Base-by-base conservation (phyloP, 2,888 invertebrate species). In the Sinotaia quadrata region DNA sequence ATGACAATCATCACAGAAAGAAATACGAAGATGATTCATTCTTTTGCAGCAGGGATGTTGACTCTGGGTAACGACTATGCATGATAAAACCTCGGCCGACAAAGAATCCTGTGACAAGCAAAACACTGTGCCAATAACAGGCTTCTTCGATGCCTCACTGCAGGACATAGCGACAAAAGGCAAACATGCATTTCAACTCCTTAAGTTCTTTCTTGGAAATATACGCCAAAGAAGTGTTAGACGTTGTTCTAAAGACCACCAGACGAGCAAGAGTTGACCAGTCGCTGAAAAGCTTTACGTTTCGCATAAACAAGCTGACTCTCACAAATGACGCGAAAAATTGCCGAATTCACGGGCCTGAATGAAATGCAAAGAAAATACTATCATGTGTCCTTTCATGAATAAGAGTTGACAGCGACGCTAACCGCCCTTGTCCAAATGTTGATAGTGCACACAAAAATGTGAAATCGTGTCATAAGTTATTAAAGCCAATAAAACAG, bases 21-120 rank as follows among this genome's bases (percentile, higher is more conserved):
- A 27, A 37, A 41, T 29, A 60, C 52, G 57, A 51, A 63, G 36
- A 59, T 67, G 69, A 69, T 62, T 72, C 67, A 69, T 37, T 59
- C 62, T 72, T 68, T 69, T 72, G 62, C 52, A 52, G 67, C 10
- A 60, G 29, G 4, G 7, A 24, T 69, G 72, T 72, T 69, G 72
- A 66, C 72, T 44, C 52, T 44, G 49, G 56, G 41, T 33, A 34
- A 10, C 52, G 59, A 18, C 27, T 29, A 37, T 47, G 67, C 63
- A 37, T 29, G 52, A 52, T 63, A 63, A 63, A 63, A 36, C 37
- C 27, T 7, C 54, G 47, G 47, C 52, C 21, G 27, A 24, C 63
- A 52, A 52, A 63, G 52, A 52, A 1, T 31, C 27, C 52, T 34
- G 41, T 63, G 63, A 63, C 63, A 63, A 54, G 54, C 63, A 24